Base-by-base conservation (phyloP, 2,888 invertebrate species). In the Gastrophysa polygoni region DNA sequence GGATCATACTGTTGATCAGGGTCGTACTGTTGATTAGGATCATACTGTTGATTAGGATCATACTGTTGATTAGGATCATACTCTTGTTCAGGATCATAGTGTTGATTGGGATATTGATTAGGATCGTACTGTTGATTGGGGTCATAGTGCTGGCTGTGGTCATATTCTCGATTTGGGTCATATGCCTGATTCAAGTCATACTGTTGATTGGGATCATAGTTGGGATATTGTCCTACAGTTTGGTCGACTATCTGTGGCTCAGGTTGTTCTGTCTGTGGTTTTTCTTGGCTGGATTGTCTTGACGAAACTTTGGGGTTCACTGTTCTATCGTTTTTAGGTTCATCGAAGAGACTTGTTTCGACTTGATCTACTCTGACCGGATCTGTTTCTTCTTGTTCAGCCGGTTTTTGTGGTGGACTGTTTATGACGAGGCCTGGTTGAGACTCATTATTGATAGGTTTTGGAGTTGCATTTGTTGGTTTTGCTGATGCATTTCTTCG, bases 151-250 rank as follows among this genome's bases (percentile, higher is more conserved):
- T 70, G 68, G 61, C 65, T 57, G 11, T 64, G 49, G 8, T 70
- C 64, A 58, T 75, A 75, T 64, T 79, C 77, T 14, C 73, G 68
- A n/a, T 43, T 48, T 2, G 64, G 43, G 17, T 69, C 69, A 47
- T 69, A 72, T 20, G 72, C 80, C 63, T 77, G 79, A 66, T 79
- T 78, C 16, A 80, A 68, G 51, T 73, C 70, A 47, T 70, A 73
- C 38, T 73, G 80, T 48, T 68, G 67, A 55, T 63, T 61, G 1
- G 48, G 57, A 54, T 59, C 57, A 44, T 71, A 50, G 21, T 67
- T 63, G 6, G 68, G 73, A 47, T 75, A 71, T 48, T 70, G 70
- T 18, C 72, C 79, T 47, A 68, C 67, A 50, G 63, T 64, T 4
- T 58, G 57, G 21, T 65, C 64, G 62, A 69, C n/a, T n/a, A n/a